These are phyloP conservation scores for Nasua narica DNA, from an alignment of 2,797 vertebrate species.

Conservation along the genomic window DNA sequence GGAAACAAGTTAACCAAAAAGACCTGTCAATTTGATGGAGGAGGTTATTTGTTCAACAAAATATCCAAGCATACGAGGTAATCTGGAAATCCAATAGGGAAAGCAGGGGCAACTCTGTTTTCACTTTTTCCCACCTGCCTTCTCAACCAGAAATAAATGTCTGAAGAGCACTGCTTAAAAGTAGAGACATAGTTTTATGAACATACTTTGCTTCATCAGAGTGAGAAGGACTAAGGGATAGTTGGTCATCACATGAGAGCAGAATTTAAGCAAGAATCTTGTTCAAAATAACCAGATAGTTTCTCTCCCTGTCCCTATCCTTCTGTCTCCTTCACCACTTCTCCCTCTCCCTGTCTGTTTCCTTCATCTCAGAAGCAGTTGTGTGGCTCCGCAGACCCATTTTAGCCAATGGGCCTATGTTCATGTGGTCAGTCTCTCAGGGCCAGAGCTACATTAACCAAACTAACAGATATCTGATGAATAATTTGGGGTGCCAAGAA, in stretches of 20 bases:
- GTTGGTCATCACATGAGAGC: neutral
- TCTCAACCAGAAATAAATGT: constrained; percentile 35
- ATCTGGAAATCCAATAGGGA: constrained; percentile 54
- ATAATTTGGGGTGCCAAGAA: neutral
- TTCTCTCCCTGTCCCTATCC: neutral
- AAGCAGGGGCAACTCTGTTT: neutral
- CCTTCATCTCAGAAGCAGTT: neutral
- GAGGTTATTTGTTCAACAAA: constrained; percentile 80
- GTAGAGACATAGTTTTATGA: constrained; percentile 31
- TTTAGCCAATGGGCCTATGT: neutral
- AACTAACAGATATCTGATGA: neutral
- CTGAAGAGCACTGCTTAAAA: constrained; percentile 44
- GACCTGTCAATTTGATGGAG: constrained; percentile 82
- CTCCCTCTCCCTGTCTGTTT: neutral
- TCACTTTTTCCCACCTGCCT: neutral
- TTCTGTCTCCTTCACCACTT: fast-evolving
- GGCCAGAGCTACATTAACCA: neutral
- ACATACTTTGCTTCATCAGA: constrained; percentile 37
- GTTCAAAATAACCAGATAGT: neutral
- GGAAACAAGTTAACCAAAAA: constrained; percentile 79
- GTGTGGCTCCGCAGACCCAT: neutral
- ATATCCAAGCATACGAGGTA: constrained; percentile 68
- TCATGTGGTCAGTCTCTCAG: neutral
- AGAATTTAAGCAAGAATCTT: constrained; percentile 31
- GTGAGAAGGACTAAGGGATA: neutral